Percentiles rank a stretch among this genome's conserved stretches.
phyloP scores from a whole-genome alignment of 2,113 vertebrate genomes.

The Orycteropus afer region DNA sequence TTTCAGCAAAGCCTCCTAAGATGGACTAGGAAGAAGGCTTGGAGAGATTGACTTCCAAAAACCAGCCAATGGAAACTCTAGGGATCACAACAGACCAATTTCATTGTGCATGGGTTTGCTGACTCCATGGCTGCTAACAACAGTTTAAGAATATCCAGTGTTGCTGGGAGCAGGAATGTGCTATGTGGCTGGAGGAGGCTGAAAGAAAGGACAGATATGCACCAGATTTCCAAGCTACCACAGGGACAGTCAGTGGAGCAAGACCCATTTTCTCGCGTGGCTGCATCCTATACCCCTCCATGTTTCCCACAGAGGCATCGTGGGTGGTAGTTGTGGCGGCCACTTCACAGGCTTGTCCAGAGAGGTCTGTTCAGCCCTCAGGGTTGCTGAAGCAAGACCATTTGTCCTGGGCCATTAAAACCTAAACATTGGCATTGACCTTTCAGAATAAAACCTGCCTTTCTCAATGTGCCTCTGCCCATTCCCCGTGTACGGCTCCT shows the following conservation, averaged over 20 bases:
- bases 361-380: background rate
- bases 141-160: background rate
- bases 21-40: background rate
- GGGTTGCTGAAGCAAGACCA: background rate
- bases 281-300: background rate
- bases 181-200: background rate
- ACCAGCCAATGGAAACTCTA: background rate
- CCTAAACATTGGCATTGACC: background rate
- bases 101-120: background rate
- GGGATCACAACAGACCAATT: background rate
- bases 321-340: background rate
- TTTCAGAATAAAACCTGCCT: background rate
- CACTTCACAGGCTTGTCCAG: background rate
- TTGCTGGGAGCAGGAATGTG: rapidly evolving
- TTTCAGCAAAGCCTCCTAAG: background rate
- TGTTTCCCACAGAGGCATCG: background rate
- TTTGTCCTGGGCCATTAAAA: background rate
- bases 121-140: background rate
- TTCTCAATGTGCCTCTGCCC: background rate
- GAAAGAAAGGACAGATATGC: background rate
- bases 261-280: background rate
- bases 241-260: background rate
- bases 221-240: background rate
- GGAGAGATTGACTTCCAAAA: background rate
- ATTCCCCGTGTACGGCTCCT: background rate